Evolutionary conservation across 2,113 vertebrate genomes (phyloP).

Genomic region (Rhabdomys dilectus): DNA sequence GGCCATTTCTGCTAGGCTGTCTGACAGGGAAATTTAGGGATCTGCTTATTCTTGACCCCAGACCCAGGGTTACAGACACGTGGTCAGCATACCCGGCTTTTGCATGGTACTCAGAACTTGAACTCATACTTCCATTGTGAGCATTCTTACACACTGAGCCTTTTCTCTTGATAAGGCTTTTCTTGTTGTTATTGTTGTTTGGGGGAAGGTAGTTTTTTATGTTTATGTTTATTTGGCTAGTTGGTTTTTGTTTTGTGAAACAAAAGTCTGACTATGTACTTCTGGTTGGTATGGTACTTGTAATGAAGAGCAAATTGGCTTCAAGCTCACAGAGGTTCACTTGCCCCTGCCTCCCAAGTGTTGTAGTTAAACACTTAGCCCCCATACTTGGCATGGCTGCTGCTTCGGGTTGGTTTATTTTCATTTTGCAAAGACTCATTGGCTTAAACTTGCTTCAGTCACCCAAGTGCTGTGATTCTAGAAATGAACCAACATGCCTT

Average conservation of each 20-base stretch:
- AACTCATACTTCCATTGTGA: not conserved
- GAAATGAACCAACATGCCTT: not conserved
- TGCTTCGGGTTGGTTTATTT: not conserved
- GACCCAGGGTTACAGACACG: not conserved
- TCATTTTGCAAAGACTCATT: not conserved
- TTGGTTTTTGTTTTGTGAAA: not conserved
- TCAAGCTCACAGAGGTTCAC: not conserved
- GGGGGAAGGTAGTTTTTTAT: too few relatives aligned
- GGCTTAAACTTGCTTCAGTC: not conserved
- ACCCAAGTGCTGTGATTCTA: not conserved
- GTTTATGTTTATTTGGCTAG: too few relatives aligned
- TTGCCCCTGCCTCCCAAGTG: not conserved
- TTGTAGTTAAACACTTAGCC: not conserved
- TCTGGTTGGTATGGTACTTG: not conserved
- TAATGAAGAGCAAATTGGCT: not conserved
- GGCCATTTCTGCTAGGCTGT: not conserved
- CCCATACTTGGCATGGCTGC: not conserved
- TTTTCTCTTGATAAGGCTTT: not conserved
- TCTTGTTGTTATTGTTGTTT: not conserved
- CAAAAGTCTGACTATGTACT: not conserved
- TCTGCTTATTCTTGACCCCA: not conserved
- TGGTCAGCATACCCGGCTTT: not conserved
- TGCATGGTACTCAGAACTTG: not conserved
- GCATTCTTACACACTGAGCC: not conserved
- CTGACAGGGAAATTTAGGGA: not conserved